Percentiles rank a stretch among this genome's conserved stretches.
Evolutionary conservation across 2,888 invertebrate genomes (phyloP).

Genomic region (Apantesis nais): DNA sequence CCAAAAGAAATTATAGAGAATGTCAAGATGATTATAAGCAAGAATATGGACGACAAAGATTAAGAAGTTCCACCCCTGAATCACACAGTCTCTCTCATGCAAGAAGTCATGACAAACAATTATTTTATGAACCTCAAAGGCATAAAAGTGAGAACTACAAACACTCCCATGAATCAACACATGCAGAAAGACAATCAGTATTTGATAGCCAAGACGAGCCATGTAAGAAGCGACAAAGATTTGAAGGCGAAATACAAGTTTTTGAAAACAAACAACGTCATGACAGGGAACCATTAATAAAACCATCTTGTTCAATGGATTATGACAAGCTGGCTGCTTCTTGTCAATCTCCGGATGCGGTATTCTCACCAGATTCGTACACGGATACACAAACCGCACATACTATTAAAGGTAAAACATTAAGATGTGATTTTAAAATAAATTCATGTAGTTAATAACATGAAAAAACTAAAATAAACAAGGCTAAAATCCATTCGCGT

Average conservation of each 20-base stretch:
- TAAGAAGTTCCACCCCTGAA: conserved; percentile 61
- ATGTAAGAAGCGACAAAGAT: conserved; percentile 57
- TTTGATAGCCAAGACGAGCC: conserved; percentile 61
- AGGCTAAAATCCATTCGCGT: background rate
- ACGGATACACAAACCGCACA: conserved; percentile 42
- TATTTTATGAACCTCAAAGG: conserved; percentile 29
- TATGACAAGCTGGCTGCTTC: conserved; percentile 47
- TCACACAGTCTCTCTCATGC: conserved; percentile 38
- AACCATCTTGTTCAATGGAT: conserved; percentile 19
- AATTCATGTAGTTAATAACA: too few relatives aligned
- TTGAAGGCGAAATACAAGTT: conserved; percentile 40
- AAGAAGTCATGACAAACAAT: conserved; percentile 24
- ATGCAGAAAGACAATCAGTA: conserved; percentile 54
- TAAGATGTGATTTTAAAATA: background rate
- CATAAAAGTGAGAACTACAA: conserved; percentile 49
- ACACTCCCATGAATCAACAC: conserved; percentile 45
- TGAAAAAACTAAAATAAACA: too few relatives aligned
- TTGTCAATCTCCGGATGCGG: conserved; percentile 71
- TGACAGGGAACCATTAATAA: conserved; percentile 39
- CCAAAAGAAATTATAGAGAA: conserved; percentile 46
- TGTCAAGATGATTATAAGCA: conserved; percentile 50
- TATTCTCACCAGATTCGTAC: conserved; percentile 40
- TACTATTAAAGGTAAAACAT: conserved; percentile 62
- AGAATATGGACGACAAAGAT: conserved; percentile 53
- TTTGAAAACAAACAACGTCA: conserved; percentile 41